These are phyloP conservation scores for Drosophila funebris DNA, from an alignment of 1,140 invertebrate species.

Conservation along the genomic window DNA sequence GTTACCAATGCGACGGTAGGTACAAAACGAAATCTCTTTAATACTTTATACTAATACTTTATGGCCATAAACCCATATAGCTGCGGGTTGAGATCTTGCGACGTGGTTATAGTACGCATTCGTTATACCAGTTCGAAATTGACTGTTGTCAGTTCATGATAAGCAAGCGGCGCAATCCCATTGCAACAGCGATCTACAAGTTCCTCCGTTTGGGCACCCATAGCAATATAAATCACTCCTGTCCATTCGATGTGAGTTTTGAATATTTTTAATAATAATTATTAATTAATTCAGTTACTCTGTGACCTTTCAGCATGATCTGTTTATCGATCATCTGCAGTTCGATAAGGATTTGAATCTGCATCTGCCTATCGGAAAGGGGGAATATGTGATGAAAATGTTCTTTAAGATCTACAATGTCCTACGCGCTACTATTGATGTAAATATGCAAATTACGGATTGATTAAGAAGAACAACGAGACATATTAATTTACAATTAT, in stretches of 20 bases:
- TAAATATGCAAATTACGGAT: constrained; percentile 3
- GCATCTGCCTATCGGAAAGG: not conserved
- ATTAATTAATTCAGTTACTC: not conserved
- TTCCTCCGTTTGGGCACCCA: constrained; percentile 5
- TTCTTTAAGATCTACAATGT: not conserved
- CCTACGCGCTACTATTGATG: not conserved
- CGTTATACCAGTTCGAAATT: not conserved
- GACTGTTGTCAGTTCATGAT: constrained; percentile 32
- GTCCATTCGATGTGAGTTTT: constrained; percentile 43
- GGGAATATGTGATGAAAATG: constrained; percentile 15
- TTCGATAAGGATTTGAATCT: constrained; percentile 11
- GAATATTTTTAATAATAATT: no score
- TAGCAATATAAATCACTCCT: constrained; percentile 41
- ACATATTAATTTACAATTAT: not conserved
- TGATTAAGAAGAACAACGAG: not conserved
- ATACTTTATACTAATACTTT: not conserved
- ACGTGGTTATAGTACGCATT: not conserved
- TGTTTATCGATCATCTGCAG: constrained; percentile 6
- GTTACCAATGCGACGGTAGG: constrained; percentile 37
- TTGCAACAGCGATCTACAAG: constrained; percentile 20
- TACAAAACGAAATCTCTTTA: not conserved
- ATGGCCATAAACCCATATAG: not conserved
- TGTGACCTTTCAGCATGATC: constrained; percentile 21
- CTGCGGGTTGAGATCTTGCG: not conserved
- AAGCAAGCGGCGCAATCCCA: constrained; percentile 4